phyloP scores from a whole-genome alignment of 2,888 invertebrate genomes.

The Sinodicranocentrus sp. region DNA sequence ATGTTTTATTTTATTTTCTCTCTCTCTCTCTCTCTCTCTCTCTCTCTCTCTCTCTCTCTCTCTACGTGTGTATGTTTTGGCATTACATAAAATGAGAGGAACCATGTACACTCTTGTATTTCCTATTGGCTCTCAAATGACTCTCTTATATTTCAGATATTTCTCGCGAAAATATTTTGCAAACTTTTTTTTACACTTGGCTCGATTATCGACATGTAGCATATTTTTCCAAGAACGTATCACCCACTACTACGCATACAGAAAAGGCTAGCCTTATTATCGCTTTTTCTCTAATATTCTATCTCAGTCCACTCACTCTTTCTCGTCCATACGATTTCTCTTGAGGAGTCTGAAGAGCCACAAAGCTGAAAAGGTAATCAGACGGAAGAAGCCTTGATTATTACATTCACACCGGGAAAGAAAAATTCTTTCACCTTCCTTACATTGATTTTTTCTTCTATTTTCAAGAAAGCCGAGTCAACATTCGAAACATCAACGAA shows the following conservation, averaged over 20 bases:
- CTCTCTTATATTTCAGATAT: constrained; percentile 57
- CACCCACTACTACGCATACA: constrained; percentile 38
- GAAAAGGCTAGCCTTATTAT: background rate
- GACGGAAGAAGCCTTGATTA: too few species aligned
- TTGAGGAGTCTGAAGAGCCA: background rate
- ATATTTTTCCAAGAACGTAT: background rate
- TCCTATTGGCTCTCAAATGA: too few species aligned
- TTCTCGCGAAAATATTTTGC: constrained; percentile 60
- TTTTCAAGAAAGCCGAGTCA: too few species aligned
- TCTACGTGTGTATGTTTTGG: constrained; percentile 39
- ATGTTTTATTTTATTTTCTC: background rate
- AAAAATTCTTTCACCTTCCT: too few species aligned
- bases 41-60: too few species aligned
- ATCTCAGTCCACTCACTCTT: constrained; percentile 59
- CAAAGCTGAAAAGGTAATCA: too few species aligned
- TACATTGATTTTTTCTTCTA: too few species aligned
- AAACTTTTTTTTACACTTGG: constrained; percentile 62
- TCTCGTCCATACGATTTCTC: constrained; percentile 5
- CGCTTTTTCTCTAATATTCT: constrained; percentile 45
- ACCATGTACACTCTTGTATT: too few species aligned
- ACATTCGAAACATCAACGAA: too few species aligned
- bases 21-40: constrained; percentile 2
- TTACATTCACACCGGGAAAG: too few species aligned
- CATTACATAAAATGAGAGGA: constrained; percentile 33
- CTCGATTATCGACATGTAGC: constrained; percentile 59